Evolutionary conservation across 2,113 vertebrate species (phyloP).

Genomic region (Himantopus leucocephalus): DNA sequence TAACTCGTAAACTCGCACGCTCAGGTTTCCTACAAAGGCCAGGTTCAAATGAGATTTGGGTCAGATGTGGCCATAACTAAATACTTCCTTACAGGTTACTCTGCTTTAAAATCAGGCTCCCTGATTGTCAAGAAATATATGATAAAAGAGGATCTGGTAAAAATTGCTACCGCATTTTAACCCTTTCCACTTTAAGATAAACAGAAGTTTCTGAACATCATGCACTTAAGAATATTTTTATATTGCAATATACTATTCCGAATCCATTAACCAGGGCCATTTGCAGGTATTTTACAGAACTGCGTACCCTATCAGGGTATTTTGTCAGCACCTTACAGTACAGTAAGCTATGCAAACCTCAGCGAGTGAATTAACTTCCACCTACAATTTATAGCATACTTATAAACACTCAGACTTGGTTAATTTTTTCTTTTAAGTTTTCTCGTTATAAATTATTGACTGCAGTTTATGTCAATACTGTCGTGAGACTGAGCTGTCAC

Average conservation of each 20-base stretch:
- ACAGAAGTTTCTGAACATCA: not conserved
- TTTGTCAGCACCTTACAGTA: not conserved
- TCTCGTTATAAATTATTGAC: not conserved
- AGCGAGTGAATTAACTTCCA: not conserved
- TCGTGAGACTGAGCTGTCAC: slow-evolving; percentile 21
- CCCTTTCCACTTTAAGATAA: not conserved
- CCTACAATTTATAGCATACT: not conserved
- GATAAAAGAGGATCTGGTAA: not conserved
- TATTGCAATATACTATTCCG: not conserved
- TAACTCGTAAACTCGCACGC: accelerated
- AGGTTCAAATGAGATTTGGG: not conserved
- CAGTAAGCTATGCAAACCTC: not conserved
- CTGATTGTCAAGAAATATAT: not conserved
- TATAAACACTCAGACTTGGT: not conserved
- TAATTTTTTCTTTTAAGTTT: not conserved
- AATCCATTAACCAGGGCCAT: not conserved
- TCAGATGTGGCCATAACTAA: not conserved
- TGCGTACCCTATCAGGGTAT: not conserved
- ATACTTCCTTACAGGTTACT: not conserved
- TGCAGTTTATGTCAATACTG: not conserved
- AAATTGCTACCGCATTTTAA: not conserved
- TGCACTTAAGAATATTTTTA: not conserved
- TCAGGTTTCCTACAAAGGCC: not conserved
- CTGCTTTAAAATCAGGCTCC: not conserved
- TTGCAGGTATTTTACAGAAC: not conserved